Evolutionary conservation across 2,888 invertebrate species (phyloP), one percentile per base, ranked within the genome.

Genomic region (Chouioia cunea): DNA sequence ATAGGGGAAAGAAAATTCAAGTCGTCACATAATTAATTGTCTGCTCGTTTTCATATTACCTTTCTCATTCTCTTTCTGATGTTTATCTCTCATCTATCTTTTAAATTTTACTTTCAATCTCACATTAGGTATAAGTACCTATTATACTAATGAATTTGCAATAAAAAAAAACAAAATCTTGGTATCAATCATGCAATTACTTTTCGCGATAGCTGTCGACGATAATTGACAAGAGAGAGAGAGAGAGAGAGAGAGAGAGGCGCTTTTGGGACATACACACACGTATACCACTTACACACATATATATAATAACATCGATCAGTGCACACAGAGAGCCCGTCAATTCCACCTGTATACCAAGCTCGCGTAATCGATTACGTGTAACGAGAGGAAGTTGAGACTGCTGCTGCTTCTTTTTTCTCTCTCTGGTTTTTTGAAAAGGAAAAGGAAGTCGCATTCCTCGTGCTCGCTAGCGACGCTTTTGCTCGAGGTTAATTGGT

Each of bases 1-100:
- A 3, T 10, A 44, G 44, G 46, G n/a, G 50, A 43, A 56, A 59
- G 20, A 48, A 65, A 20, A 59, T 18, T 20, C 63, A 60, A 56
- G 68, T 10, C 70, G 66, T 71, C 59, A 66, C 64, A 75, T 77
- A 79, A 79, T 79, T 79, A 79, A 79, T 79, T 77, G 76, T 76
- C 67, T 65, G 74, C 66, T 75, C 75, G 73, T 76, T 75, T 77
- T 77, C 78, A 80, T 79, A 78, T 78, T 59, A 15, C 46, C 20
- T 47, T 22, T 59, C 16, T 47, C 46, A 44, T 22, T 46, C 20
- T 44, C 14, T 57, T 16, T 4, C 18, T 44, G n/a, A 18, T 15
- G 20, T 2, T 12, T 10, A 4, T 14, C 23, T 23, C 15, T 1
- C n/a, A 54, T 54, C 27, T 22, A 14, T n/a, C 36, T 36, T 36